phyloP scores from a whole-genome alignment of 2,113 vertebrate genomes.

The Macrotis lagotis region DNA sequence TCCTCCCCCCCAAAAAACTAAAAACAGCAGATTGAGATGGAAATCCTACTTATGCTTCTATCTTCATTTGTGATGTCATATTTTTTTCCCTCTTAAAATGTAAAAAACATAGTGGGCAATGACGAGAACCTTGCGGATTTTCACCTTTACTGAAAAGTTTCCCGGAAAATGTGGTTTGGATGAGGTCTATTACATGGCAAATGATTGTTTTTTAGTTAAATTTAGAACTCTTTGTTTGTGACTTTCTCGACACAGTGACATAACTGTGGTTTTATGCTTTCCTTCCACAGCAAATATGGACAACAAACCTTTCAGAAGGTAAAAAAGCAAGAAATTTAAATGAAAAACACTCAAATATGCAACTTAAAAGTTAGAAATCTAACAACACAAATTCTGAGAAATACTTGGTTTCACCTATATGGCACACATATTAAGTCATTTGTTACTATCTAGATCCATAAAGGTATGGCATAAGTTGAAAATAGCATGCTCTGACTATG shows the following conservation, averaged over 20 bases:
- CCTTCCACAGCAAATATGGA: constrained; percentile 49
- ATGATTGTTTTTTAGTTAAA: constrained; percentile 49
- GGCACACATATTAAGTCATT: constrained; percentile 34
- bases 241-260: constrained; percentile 37
- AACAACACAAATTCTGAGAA: constrained; percentile 65
- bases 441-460: constrained; percentile 62
- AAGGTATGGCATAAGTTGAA: constrained; percentile 45
- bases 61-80: background rate
- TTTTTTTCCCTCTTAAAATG: background rate
- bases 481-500: constrained; percentile 56
- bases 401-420: constrained; percentile 37
- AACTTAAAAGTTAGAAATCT: constrained; percentile 50
- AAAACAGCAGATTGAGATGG: background rate
- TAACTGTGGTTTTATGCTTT: constrained; percentile 55
- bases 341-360: constrained; percentile 50
- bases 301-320: background rate
- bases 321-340: constrained; percentile 48
- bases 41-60: constrained; percentile 22
- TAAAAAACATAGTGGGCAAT: background rate
- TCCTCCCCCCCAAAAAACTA: background rate
- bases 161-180: constrained; percentile 28
- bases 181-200: constrained; percentile 37
- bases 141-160: constrained; percentile 22
- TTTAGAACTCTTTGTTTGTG: constrained; percentile 46
- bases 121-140: background rate